Evolutionary conservation across 2,888 invertebrate genomes (phyloP).

Genomic region (Hanleya hanleyi): DNA sequence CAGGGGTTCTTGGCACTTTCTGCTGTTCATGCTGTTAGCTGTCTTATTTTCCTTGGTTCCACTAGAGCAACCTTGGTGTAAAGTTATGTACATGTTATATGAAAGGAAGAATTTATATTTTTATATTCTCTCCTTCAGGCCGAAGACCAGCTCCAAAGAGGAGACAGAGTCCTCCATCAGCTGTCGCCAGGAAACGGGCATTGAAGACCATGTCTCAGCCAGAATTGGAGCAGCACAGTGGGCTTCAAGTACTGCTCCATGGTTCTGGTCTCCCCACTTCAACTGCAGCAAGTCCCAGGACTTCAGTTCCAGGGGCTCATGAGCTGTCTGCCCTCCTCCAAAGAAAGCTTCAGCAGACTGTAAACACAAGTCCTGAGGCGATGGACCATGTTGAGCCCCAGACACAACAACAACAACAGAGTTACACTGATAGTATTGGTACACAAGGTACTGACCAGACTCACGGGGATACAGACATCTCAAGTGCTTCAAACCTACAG

Average conservation of each 20-base stretch:
- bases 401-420: neutral
- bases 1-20: too few relatives aligned
- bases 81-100: too few relatives aligned
- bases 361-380: neutral
- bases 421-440: neutral
- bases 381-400: neutral
- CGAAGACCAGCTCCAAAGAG: constrained; percentile 1
- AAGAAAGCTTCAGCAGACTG: too few relatives aligned
- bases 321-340: neutral
- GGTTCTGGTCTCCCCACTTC: neutral
- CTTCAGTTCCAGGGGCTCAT: neutral
- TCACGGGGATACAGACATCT: neutral
- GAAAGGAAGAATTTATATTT: too few relatives aligned
- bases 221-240: neutral
- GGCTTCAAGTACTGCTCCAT: neutral
- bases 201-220: neutral
- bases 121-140: neutral
- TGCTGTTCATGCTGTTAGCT: too few relatives aligned
- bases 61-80: too few relatives aligned
- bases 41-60: too few relatives aligned
- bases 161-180: neutral
- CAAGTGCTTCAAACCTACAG: too few relatives aligned
- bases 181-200: neutral
- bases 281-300: neutral
- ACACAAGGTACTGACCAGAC: neutral